Base-by-base conservation (phyloP, 2,113 vertebrate genomes). In the Coturnix japonica region DNA sequence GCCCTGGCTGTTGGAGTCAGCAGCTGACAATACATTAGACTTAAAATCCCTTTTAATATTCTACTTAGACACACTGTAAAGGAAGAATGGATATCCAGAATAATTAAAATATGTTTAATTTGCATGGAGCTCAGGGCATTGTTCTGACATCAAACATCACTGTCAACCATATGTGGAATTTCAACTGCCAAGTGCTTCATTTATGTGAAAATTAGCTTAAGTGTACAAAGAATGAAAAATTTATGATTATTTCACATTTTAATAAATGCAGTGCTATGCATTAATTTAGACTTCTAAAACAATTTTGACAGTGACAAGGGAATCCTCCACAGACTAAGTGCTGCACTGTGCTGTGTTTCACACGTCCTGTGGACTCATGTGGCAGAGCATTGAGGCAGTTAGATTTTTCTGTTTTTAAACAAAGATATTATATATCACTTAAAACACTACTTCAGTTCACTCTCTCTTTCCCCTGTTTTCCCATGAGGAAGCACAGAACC, bases 191-290 rank as follows among this genome's bases (percentile, higher is more conserved):
- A 98, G 98, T 97, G 97, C 97, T 98, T 98, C 97, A 98, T 98
- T 98, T 98, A 97, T 97, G 97, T 97, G 97, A 95, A 98, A 98
- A 98, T 98, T 98, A 98, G 97, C 98, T 98, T 98, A 98, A 98
- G 98, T 97, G 98, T 97, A 98, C 97, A 96, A 97, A 98, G 97
- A 98, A 98, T 98, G 97, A 98, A 98, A 98, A 98, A 98, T 98
- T 98, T 98, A 98, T 98, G 98, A 98, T 98, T 97, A 96, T 98
- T 98, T 98, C 98, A 98, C 98, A 97, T 97, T 97, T 98, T 98
- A 98, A 98, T 98, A 98, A 98, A 98, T 97, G 96, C 97, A 98
- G 97, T 96, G 97, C 97, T 98, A 97, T 98, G 98, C 97, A 98
- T 98, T 98, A 98, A 98, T 98, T 97, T 97, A 98, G 98, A 97